Evolutionary conservation across 2,888 invertebrate species (phyloP), one percentile per base, ranked within the genome.

Genomic region (Plagodis pulveraria): DNA sequence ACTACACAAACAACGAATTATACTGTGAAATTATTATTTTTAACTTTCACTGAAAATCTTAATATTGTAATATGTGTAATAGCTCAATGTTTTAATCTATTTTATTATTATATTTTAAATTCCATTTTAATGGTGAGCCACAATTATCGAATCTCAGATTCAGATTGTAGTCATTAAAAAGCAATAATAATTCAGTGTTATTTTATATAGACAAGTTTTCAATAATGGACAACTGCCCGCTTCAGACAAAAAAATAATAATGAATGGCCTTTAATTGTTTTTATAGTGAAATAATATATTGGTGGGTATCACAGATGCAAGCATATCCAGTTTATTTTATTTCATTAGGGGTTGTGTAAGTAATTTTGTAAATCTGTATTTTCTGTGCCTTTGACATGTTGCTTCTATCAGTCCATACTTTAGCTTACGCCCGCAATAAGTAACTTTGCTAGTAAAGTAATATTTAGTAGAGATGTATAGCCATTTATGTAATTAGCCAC

Each of bases 1-100:
- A 63, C 77, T 80, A 74, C 81, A 78, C 78, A 84, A 76, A 89
- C 91, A 91, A 91, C 90, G 91, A 91, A 90, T 84, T 76, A 81
- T 74, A 84, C 87, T 89, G 86, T 89, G 84, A 87, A 78, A 74
- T 67, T 72, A 74, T 72, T 71, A 74, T 81, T 76, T 71, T 73
- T 74, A 73, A 70, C 69, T 66, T 71, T 69, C 69, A 56, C 60
- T 58, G 46, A 38, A 42, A 48, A 41, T 66, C 66, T 22, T 65
- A 68, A 56, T 72, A 58, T n/a, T n/a, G n/a, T n/a, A n/a, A n/a
- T n/a, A n/a, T n/a, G n/a, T n/a, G n/a, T n/a, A n/a, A n/a, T 71
- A 78, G 75, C 76, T 78, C 73, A 76, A 78, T 72, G 68, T 73
- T 72, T 71, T 69, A 60, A 70, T 44, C 42, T 56, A 55, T 41